phyloP scores from a whole-genome alignment of 2,113 vertebrate species.

The Macquaria ambigua region DNA sequence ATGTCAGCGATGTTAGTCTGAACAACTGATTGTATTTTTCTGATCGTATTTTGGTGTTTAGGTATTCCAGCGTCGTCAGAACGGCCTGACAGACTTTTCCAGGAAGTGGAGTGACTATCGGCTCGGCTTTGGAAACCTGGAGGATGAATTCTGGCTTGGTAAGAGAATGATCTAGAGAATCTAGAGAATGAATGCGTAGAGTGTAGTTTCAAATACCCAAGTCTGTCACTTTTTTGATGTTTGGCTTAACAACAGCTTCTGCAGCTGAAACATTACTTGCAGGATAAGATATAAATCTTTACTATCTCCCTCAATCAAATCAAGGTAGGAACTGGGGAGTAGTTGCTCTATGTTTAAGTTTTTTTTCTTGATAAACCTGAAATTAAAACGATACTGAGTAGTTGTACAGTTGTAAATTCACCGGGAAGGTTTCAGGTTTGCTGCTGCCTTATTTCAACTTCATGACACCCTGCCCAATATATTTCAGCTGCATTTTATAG shows the following conservation, averaged over 20 bases:
- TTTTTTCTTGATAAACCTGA: slow-evolving; percentile 11
- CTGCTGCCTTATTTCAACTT: background rate
- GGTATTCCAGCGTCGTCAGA: slow-evolving; percentile 98
- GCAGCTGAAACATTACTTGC: background rate
- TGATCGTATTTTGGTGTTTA: slow-evolving; percentile 63
- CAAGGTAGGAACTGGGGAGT: background rate
- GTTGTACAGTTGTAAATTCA: slow-evolving; percentile 6
- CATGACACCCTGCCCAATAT: background rate
- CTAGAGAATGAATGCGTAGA: background rate
- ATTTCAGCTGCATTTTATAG: slow-evolving; percentile 24
- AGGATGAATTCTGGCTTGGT: slow-evolving; percentile 99
- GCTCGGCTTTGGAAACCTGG: slow-evolving; percentile 94
- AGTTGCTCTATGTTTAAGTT: background rate
- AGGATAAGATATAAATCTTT: background rate
- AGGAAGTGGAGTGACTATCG: slow-evolving; percentile 96
- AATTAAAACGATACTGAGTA: background rate
- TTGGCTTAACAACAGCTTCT: background rate
- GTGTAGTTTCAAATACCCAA: background rate
- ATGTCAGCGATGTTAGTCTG: background rate
- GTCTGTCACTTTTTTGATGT: background rate
- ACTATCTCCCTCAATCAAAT: background rate
- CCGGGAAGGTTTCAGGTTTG: slow-evolving; percentile 2
- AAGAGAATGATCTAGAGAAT: no score
- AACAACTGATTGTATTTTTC: background rate
- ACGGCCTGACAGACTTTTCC: slow-evolving; percentile 96